A percentile compares a stretch with the other conserved stretches of the same genome.
phyloP scores from a whole-genome alignment of 2,888 invertebrate species.

The Cyrtodaria siliqua region DNA sequence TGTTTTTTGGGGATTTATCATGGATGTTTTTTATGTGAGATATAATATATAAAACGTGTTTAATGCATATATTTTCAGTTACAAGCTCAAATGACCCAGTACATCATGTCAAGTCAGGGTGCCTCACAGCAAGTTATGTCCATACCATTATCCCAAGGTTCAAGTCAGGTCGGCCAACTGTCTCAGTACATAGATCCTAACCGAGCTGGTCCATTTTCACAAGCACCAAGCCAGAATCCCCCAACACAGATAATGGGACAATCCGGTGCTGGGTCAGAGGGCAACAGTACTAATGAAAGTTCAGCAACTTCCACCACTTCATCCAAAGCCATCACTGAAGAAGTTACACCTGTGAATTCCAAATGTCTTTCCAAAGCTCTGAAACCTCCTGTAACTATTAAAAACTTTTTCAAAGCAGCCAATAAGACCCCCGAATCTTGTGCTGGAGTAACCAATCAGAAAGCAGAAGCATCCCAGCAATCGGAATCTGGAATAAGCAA shows the following conservation, averaged over 20 bases:
- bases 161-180: not conserved
- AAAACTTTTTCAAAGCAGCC: conserved; percentile 79
- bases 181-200: not conserved
- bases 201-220: not conserved
- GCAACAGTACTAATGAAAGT: not conserved
- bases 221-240: not conserved
- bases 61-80: not conserved
- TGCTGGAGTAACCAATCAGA: no score
- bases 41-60: no score
- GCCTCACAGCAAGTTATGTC: not conserved
- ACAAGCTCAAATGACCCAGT: not conserved
- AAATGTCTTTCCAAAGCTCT: conserved; percentile 76
- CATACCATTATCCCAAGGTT: not conserved
- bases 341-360: conserved; percentile 70
- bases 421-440: not conserved
- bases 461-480: no score
- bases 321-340: conserved; percentile 60
- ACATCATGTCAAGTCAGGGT: not conserved
- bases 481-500: no score
- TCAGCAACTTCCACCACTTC: no score
- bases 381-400: conserved; percentile 82
- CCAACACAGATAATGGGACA: not conserved
- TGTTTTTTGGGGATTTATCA: no score
- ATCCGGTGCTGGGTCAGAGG: not conserved
- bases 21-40: no score